Conservation (phyloP, 2,113 vertebrate genomes). For the Poicephalus meyeri region DNA sequence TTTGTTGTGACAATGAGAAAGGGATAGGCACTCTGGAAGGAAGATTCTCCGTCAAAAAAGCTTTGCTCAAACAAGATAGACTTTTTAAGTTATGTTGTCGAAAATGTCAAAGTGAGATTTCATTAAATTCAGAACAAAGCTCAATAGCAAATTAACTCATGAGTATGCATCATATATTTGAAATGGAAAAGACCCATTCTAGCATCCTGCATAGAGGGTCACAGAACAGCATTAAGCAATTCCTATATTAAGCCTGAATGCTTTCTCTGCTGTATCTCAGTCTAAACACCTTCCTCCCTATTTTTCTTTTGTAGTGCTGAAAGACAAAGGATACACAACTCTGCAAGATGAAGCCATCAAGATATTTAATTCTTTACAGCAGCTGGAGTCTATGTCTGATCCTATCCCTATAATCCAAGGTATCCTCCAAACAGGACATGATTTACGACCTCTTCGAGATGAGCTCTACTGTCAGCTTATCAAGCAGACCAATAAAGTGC, state of each 20-base stretch:
- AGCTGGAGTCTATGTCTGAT: slow-evolving; percentile 88
- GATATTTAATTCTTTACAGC: slow-evolving; percentile 92
- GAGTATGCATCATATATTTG: neutral
- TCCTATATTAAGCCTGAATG: neutral
- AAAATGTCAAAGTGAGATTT: neutral
- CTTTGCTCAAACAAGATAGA: neutral
- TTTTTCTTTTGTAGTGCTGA: slow-evolving; percentile 72
- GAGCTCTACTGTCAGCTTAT: slow-evolving; percentile 97
- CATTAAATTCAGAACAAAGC: neutral
- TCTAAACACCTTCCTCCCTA: neutral
- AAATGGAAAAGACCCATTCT: neutral
- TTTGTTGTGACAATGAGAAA: neutral
- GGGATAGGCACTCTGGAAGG: neutral
- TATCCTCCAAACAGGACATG: slow-evolving; percentile 89
- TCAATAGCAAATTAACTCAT: neutral
- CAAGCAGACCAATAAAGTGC: slow-evolving; percentile 90
- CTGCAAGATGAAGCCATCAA: slow-evolving; percentile 94
- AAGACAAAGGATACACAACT: slow-evolving; percentile 87
- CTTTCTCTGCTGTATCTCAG: neutral
- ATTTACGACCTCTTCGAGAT: slow-evolving; percentile 88
- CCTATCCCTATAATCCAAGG: slow-evolving; percentile 90
- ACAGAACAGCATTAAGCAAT: neutral
- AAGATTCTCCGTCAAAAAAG: neutral
- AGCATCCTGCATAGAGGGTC: neutral
- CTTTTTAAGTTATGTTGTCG: neutral